Base-by-base conservation (phyloP, 2,888 invertebrate genomes). In the Mesopsocus fuscifrons region DNA sequence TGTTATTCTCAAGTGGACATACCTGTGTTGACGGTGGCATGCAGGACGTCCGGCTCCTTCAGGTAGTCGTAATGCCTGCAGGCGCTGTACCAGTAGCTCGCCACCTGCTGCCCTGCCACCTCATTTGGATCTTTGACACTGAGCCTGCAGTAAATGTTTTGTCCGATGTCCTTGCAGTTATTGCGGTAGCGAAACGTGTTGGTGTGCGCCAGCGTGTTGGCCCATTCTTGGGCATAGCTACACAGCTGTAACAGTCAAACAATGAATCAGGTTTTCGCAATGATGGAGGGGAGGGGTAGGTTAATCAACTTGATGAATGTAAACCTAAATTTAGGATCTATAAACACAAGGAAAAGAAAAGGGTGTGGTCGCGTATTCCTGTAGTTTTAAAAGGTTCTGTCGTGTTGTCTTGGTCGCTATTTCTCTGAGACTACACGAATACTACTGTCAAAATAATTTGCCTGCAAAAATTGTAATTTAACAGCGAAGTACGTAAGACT, bases 191-290 rank as follows among this genome's bases (percentile, higher is more conserved):
- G 72, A 62, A 85, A 81, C 52, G 73, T 73, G 57, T 82, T 78
- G 3, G 77, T 79, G 57, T 81, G 78, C 9, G 84, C 85, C 53
- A 87, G 62, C 54, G 84, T 77, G 59, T 87, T 85, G 3, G 87
- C 87, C 85, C 85, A 87, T 32, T 79, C 77, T 61, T 88, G 87
- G 41, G 83, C 82, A 57, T 77, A 71, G 56, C 77, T 73, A 56
- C 82, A 83, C 33, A 83, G 59, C 81, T 82, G 63, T 16, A 65
- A 64, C 48, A 51, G 50, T 47, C n/a, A n/a, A 50, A 46, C 45
- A 43, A 6, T 41, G 13, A 11, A 41, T 21, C 16, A 21, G 8
- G 8, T 34, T 34, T 34, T 34, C n/a, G n/a, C 30, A 11, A n/a
- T n/a, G n/a, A n/a, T n/a, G n/a, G n/a, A n/a, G n/a, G n/a, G n/a